Evolutionary conservation across 2,797 vertebrate species (phyloP).

Genomic region (Psittacula derbiana): DNA sequence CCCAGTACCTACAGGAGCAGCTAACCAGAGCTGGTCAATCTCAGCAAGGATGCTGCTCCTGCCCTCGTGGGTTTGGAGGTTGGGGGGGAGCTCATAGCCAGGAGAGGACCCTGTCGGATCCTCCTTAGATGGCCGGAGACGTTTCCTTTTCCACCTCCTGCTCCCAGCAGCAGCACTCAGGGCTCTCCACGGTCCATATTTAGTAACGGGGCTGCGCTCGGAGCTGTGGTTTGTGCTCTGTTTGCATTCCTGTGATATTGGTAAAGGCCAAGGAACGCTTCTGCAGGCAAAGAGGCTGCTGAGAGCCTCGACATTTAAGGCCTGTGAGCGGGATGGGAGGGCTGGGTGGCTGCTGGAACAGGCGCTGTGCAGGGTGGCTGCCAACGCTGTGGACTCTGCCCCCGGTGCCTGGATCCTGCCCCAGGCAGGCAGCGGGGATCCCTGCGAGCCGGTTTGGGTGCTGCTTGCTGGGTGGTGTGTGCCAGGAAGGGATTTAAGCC

Average conservation of each 20-base stretch:
- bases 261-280: neutral
- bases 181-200: conserved; percentile 38
- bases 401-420: neutral
- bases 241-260: conserved; percentile 52
- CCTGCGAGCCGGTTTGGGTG: neutral
- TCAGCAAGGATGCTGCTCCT: neutral
- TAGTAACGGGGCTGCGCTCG: conserved; percentile 22
- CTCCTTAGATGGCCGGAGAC: conserved; percentile 2
- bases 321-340: neutral
- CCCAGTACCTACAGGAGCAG: neutral
- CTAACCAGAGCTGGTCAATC: neutral
- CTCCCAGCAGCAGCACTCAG: neutral
- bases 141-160: neutral
- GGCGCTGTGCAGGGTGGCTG: neutral
- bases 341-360: neutral
- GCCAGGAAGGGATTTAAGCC: neutral
- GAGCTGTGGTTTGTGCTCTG: neutral
- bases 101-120: neutral
- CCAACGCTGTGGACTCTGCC: neutral
- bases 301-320: conserved; percentile 17
- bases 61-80: neutral
- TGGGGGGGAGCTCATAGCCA: accelerated
- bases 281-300: neutral
- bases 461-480: neutral
- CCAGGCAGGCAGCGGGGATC: neutral